Base-by-base conservation (phyloP, 2,113 vertebrate genomes). In the Cephalophus harveyi region DNA sequence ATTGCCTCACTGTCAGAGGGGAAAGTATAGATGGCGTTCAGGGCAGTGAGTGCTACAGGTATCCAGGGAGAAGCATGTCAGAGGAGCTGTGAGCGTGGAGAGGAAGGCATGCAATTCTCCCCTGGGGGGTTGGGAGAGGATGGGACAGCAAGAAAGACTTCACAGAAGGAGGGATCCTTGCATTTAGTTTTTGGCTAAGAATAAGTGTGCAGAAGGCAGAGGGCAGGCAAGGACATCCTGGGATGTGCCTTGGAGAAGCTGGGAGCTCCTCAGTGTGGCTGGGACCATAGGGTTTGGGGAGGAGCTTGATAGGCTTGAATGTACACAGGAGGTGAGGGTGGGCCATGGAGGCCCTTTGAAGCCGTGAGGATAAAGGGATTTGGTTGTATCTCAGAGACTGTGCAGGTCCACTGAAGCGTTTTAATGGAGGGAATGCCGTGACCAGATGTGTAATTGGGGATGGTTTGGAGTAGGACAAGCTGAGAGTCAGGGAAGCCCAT, bases 21-120 rank as follows among this genome's bases (percentile, higher is more conserved):
- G 60, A 83, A 83, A 57, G 15, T 27, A 1, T 8, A 1, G 19
- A 15, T 19, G n/a, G 21, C 19, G 2, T 10, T 25, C 25, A 50
- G 74, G 55, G 64, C 27, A 1, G 1, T 14, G 43, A 48, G 27
- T 36, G 10, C 13, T 13, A 6, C 23, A 52, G 33, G 23, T 25
- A 0, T 86, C 2, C 6, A 52, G 60, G 43, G 15, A 76, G 21
- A 74, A 28, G 55, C 6, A 0, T 4, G 19, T 30, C 14, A 0
- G 50, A 4, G 89, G 50, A 23, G 15, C 52, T 16, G 19, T n/a
- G 52, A 76, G 46, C 2, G 0, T 57, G 48, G n/a, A 55, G n/a
- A 82, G 60, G 40, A 57, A 76, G 62, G 28, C 27, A 11, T 2
- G 8, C 2, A 12, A 5, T n/a, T 82, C 57, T 50, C 87, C 27